Evolutionary conservation across 2,888 invertebrate genomes (phyloP), one percentile per base, ranked within the genome.

Genomic region (Incurvaria masculella): DNA sequence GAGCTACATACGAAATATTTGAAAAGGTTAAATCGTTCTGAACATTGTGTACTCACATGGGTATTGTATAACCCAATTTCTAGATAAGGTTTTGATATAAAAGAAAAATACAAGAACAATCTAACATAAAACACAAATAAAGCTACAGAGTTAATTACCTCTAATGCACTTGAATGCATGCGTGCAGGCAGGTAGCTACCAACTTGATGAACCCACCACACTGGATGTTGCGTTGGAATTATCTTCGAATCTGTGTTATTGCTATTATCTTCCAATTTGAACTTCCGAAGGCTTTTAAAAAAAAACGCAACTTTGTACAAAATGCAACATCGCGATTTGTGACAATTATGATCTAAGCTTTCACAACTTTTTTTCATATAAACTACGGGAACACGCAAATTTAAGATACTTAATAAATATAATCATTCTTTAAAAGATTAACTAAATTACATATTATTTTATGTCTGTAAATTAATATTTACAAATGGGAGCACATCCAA

Each of bases 341-440:
- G 76, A 76, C 74, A 66, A 67, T 73, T 66, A 68, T 69, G 62
- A 61, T 64, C 14, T 33, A 14, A 33, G 33, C 33, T 33, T 33
- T 33, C 33, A 33, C 33, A 33, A 33, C 8, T 33, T 4, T 14
- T 33, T 11, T 33, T 33, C 33, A 66, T 66, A 70, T 64, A 64
- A 61, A 68, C 66, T 68, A 68, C 63, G 66, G 72, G 72, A 71
- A 68, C 72, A 73, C 71, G 66, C 72, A 62, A 68, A 67, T 69
- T 72, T 72, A 68, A 70, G 70, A 63, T 58, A 67, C 69, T 73
- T 75, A 73, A 74, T 72, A 75, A 71, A 72, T 72, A 74, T 69
- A 73, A 62, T 68, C 68, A 70, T 69, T 66, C 61, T 72, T 69
- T 74, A 74, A 69, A 66, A 69, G 69, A 14, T 64, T 56, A 64